Base-by-base conservation (phyloP, 2,797 vertebrate species). In the Prionace glauca region DNA sequence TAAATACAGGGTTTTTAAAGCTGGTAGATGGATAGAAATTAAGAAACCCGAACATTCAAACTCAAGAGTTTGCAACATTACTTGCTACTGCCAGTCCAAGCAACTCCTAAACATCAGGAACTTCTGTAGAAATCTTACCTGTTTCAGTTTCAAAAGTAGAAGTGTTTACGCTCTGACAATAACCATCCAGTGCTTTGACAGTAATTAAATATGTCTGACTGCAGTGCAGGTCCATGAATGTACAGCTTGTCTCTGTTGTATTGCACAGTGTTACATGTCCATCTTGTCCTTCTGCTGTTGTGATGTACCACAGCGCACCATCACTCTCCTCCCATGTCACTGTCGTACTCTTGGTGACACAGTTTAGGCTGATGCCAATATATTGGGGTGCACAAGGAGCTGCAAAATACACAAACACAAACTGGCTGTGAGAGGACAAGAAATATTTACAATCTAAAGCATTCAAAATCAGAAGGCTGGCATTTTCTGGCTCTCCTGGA, bases 201-300 rank as follows among this genome's bases (percentile, higher is more conserved):
- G 93, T 50, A 18, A 95, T 95, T 16, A 32, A 74, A 20, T 95
- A 95, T 56, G 1, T 77, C 32, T 95, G 93, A 32, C 93, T 77
- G 45, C 93, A 95, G 41, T 56, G 93, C 45, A 95, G 50, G 26
- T 95, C 71, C 41, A n/a, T 9, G 8, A 95, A 56, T 8, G 56
- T 24, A 77, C 93, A 95, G 41, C 29, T 56, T 77, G 96, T 97
- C 90, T 87, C 86, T 0, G 96, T 32, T 3, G 97, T 96, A 3
- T 96, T 96, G 96, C 98, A 98, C 96, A 97, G 98, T 84, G 96
- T 96, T 29, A 96, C 96, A 96, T 98, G 16, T 11, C 97, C 97
- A 0, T 95, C 94, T 0, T 96, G 50, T 56, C 96, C 95, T 95
- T 97, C 97, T 95, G 98, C 96, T 0, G 96, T 98, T n/a, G 98